phyloP scores from a whole-genome alignment of 2,888 invertebrate species.

The Chymomyza caudatula region DNA sequence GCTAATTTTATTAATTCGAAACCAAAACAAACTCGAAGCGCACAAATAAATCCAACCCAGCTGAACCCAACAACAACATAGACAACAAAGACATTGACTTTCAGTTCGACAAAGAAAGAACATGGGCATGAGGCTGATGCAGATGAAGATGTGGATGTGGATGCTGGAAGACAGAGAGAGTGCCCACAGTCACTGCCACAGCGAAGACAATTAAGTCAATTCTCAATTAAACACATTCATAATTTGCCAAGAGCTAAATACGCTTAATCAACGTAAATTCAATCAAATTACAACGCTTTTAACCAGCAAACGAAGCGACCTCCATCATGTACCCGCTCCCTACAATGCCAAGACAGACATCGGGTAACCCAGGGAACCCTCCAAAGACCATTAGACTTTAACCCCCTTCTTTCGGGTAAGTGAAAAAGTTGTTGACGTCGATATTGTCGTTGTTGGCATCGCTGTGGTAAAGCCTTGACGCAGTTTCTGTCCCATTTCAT shows the following conservation, averaged over 20 bases:
- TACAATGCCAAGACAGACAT: background rate
- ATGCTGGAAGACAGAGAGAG: background rate
- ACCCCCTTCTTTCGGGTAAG: background rate
- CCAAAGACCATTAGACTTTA: background rate
- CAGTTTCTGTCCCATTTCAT: conserved; percentile 40
- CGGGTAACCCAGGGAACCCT: background rate
- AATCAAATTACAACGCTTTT: conserved; percentile 67
- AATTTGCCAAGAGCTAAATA: conserved; percentile 65
- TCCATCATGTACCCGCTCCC: too few relatives aligned
- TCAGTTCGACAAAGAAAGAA: background rate
- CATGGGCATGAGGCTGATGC: background rate
- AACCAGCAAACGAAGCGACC: conserved; percentile 35
- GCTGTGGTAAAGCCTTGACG: conserved; percentile 10
- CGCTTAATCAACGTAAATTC: conserved; percentile 67
- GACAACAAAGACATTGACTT: background rate
- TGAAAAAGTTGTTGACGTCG: conserved; percentile 36
- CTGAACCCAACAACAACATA: background rate
- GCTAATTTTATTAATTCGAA: conserved; percentile 61
- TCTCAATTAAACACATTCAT: conserved; percentile 61
- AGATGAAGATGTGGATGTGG: background rate
- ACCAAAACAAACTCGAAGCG: conserved; percentile 32
- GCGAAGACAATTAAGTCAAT: conserved; percentile 58
- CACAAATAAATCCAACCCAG: background rate
- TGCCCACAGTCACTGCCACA: background rate
- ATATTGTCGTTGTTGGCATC: conserved; percentile 39